phyloP scores from a whole-genome alignment of 2,888 invertebrate genomes.

The Vanessa cardui region DNA sequence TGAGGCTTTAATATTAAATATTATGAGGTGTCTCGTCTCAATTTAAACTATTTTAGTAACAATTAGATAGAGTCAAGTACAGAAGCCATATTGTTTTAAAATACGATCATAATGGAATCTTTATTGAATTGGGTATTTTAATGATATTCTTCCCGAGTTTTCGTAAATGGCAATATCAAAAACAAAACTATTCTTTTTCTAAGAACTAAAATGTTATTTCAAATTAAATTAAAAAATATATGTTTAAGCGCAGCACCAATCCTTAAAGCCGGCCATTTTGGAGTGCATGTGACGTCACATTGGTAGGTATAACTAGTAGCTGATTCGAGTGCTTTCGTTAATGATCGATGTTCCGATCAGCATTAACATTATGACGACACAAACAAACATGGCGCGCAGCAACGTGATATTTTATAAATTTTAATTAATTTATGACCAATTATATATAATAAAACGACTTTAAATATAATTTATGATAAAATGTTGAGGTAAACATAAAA shows the following conservation, averaged over 20 bases:
- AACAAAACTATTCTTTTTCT: no score
- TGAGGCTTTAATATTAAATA: constrained; percentile 13
- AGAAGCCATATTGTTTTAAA: constrained; percentile 14
- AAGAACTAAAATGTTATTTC: no score
- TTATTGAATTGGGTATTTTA: neutral
- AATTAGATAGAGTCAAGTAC: constrained; percentile 24
- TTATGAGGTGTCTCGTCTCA: constrained; percentile 15
- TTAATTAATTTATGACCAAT: constrained; percentile 9
- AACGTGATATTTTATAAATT: constrained; percentile 8
- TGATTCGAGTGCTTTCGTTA: neutral
- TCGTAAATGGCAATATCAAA: no score
- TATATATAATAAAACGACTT: neutral
- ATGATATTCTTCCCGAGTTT: no score
- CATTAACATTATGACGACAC: no score
- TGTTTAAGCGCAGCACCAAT: no score
- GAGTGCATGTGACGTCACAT: no score
- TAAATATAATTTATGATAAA: no score
- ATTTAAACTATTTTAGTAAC: constrained; percentile 24
- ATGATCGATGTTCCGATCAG: neutral
- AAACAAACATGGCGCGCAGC: neutral
- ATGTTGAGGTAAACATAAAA: no score
- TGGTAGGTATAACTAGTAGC: no score
- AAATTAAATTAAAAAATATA: no score
- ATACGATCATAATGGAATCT: neutral
- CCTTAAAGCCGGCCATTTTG: no score